phyloP scores from a whole-genome alignment of 2,797 vertebrate species.

The Bovichtus diacanthus region DNA sequence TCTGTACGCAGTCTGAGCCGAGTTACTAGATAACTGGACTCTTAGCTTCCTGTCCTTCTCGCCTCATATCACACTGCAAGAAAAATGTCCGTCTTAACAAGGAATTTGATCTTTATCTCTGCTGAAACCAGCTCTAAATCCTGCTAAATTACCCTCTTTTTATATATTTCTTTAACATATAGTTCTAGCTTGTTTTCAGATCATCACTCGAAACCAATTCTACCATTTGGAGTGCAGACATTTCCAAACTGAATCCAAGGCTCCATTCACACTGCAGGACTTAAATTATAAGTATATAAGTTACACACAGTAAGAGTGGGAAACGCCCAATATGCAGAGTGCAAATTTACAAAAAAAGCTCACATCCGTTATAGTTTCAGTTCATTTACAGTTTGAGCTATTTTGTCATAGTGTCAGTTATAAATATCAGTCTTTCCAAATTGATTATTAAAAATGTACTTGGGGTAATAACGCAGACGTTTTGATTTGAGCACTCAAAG shows the following conservation, averaged over 20 bases:
- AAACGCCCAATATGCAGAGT: not conserved
- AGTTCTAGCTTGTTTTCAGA: not conserved
- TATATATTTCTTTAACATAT: not conserved
- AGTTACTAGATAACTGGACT: conserved; percentile 70
- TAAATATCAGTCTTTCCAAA: not conserved
- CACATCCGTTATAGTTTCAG: not conserved
- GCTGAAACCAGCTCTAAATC: not conserved
- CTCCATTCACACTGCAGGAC: conserved; percentile 27
- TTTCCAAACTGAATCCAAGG: not conserved
- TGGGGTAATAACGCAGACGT: not conserved
- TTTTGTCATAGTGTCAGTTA: not conserved
- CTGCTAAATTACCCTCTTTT: not conserved
- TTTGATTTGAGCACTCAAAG: not conserved
- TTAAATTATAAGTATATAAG: too few relatives aligned
- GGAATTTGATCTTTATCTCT: not conserved
- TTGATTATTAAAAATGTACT: not conserved
- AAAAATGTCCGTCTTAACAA: conserved; percentile 35
- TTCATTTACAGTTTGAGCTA: not conserved
- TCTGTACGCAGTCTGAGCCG: conserved; percentile 33
- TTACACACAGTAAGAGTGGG: not conserved
- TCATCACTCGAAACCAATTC: too few relatives aligned
- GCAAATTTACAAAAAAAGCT: not conserved
- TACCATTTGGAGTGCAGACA: too few relatives aligned
- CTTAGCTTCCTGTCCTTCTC: conserved; percentile 57
- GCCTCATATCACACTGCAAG: conserved; percentile 32